phyloP scores from a whole-genome alignment of 2,113 vertebrate species.

The Saguinus midas region DNA sequence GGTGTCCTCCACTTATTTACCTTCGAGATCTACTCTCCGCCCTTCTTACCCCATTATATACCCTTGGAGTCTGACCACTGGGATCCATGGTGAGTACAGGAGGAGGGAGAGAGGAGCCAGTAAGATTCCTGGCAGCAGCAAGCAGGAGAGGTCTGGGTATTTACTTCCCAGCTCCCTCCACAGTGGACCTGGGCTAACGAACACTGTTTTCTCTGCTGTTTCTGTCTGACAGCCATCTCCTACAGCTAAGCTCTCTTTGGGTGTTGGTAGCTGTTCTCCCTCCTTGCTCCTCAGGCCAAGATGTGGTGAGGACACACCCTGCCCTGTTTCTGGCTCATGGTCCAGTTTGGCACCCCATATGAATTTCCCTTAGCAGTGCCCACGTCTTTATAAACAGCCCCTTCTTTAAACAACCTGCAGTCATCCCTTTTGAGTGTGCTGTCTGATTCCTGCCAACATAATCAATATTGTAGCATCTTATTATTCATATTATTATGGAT shows the following conservation, averaged over 20 bases:
- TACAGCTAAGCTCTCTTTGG: background rate
- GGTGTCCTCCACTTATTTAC: background rate
- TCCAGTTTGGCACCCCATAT: rapidly evolving
- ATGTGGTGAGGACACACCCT: no score
- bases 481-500: background rate
- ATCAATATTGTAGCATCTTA: background rate
- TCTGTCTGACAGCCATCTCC: background rate
- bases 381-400: background rate
- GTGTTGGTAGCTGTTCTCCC: background rate
- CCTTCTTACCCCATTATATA: background rate
- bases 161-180: no score
- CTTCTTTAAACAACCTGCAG: background rate
- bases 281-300: no score
- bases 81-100: rapidly evolving
- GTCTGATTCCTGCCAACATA: background rate
- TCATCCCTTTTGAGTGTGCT: background rate
- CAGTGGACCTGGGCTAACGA: rapidly evolving
- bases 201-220: background rate
- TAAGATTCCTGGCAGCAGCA: background rate
- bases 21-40: background rate
- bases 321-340: background rate
- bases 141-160: background rate
- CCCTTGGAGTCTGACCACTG: background rate
- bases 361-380: background rate
- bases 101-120: no score